phyloP scores from a whole-genome alignment of 2,797 vertebrate species.

The Pangasius djambal region DNA sequence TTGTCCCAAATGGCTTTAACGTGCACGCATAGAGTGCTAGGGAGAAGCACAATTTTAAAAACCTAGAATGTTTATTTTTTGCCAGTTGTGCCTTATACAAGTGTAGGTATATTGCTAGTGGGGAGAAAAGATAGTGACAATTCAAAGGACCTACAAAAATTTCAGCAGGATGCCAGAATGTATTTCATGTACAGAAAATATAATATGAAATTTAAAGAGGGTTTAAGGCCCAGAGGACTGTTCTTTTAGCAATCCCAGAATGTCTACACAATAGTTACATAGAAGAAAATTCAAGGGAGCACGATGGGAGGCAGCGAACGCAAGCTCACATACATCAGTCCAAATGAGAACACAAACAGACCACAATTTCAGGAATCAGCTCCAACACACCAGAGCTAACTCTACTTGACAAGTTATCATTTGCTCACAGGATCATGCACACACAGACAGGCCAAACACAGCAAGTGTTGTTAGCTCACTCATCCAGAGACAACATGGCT shows the following conservation, averaged over 20 bases:
- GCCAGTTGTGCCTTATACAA: not conserved
- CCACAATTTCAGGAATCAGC: not conserved
- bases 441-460: constrained; percentile 28
- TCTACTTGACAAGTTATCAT: constrained; percentile 34
- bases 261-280: not conserved
- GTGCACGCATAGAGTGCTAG: constrained; percentile 23
- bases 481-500: constrained; percentile 13
- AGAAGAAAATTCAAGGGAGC: not conserved
- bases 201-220: not conserved
- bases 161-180: not conserved
- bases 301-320: not conserved
- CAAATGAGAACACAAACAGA: constrained; percentile 23
- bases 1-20: constrained; percentile 40
- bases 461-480: constrained; percentile 32
- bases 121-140: not conserved
- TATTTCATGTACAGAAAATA: not conserved
- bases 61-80: not conserved
- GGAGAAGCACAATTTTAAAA: not conserved
- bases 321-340: constrained; percentile 16
- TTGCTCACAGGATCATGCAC: constrained; percentile 24
- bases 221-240: not conserved
- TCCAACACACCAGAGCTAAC: constrained; percentile 30
- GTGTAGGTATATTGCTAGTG: not conserved
- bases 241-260: not conserved
- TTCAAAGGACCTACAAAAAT: not conserved